These are phyloP conservation scores for Torymus aiolomorphi DNA, from an alignment of 2,888 invertebrate genomes.

Conservation along the genomic window DNA sequence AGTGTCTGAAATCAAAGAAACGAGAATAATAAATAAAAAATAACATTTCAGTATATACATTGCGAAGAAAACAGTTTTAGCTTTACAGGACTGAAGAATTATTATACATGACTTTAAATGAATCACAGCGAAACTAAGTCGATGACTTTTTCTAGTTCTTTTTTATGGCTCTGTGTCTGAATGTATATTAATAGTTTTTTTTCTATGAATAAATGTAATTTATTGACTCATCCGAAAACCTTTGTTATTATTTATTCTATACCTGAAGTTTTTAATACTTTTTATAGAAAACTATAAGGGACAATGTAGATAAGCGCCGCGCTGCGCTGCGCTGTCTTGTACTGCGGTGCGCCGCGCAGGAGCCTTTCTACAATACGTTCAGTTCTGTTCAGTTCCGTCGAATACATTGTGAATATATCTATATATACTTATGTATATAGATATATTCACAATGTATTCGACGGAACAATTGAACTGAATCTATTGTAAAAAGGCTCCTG, in stretches of 20 bases:
- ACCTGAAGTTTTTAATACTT: background rate
- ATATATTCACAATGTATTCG: no score
- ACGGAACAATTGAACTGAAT: no score
- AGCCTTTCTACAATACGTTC: no score
- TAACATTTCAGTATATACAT: slow-evolving; percentile 37
- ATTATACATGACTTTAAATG: slow-evolving; percentile 62
- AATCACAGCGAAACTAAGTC: slow-evolving; percentile 56
- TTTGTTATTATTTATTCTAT: slow-evolving; percentile 46
- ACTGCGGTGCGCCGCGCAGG: no score
- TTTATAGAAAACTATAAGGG: no score
- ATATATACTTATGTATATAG: no score
- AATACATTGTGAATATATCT: no score
- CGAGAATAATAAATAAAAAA: slow-evolving; percentile 5
- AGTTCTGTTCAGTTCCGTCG: no score
- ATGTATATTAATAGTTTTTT: slow-evolving; percentile 66
- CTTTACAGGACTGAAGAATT: slow-evolving; percentile 62
- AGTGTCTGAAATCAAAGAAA: slow-evolving; percentile 45
- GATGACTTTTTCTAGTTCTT: slow-evolving; percentile 61
- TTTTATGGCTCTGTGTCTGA: slow-evolving; percentile 64
- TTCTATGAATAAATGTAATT: slow-evolving; percentile 70
- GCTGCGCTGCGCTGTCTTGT: no score
- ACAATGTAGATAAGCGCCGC: no score
- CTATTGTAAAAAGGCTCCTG: no score
- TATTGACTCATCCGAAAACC: slow-evolving; percentile 61
- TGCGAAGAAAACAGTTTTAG: slow-evolving; percentile 54